phyloP scores from a whole-genome alignment of 2,113 vertebrate species.

The Thalassoma bifasciatum region DNA sequence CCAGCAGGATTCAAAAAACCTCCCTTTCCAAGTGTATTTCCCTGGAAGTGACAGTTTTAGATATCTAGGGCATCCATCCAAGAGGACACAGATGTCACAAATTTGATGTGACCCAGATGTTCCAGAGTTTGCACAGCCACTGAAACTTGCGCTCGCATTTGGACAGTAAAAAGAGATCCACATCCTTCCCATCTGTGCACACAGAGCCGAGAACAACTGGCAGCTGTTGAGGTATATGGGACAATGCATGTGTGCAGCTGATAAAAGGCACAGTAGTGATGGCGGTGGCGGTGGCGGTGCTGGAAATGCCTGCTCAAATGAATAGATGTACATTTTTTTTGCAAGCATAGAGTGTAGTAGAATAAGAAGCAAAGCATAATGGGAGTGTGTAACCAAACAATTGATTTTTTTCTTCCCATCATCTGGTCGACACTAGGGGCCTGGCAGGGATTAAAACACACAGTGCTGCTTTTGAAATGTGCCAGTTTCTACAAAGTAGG shows the following conservation, averaged over 20 bases:
- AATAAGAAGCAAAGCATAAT: conserved; percentile 2
- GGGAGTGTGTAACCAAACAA: conserved; percentile 15
- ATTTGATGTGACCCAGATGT: conserved; percentile 71
- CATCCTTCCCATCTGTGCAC: conserved; percentile 70
- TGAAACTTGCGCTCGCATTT: conserved; percentile 62
- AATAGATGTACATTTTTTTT: conserved; percentile 7
- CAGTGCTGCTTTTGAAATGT: conserved; percentile 13
- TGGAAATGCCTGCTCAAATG: conserved; percentile 21
- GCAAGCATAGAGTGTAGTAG: background rate
- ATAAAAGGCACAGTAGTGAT: conserved; percentile 34
- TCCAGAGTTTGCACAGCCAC: conserved; percentile 57
- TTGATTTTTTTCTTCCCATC: conserved; percentile 41
- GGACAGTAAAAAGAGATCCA: conserved; percentile 68
- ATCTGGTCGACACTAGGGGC: conserved; percentile 14
- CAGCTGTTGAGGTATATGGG: conserved; percentile 56
- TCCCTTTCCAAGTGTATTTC: conserved; percentile 21
- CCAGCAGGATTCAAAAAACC: background rate
- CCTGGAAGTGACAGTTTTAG: conserved; percentile 23
- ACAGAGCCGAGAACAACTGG: conserved; percentile 45
- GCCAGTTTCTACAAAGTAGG: conserved; percentile 22
- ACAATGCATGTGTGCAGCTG: conserved; percentile 49
- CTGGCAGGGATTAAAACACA: conserved; percentile 7
- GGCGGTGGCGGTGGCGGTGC: conserved; percentile 2
- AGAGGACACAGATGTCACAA: conserved; percentile 73
- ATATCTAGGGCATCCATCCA: conserved; percentile 57